phyloP scores from a whole-genome alignment of 2,113 vertebrate species.

The Ursus arctos region DNA sequence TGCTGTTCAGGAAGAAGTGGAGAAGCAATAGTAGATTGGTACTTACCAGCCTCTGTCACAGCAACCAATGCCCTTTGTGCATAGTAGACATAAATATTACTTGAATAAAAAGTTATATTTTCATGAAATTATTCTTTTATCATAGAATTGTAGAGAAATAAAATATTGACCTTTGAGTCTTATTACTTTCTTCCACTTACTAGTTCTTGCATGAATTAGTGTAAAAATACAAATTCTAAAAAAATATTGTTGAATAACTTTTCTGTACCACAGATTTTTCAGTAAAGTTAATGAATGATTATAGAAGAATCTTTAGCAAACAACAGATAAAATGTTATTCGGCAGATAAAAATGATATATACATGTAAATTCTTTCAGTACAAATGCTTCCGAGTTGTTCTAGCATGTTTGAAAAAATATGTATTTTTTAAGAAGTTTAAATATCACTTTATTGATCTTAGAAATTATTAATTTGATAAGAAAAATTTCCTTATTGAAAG shows the following conservation, averaged over 20 bases:
- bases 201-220: not conserved
- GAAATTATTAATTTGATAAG: slow-evolving; percentile 21
- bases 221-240: not conserved
- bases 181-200: not conserved
- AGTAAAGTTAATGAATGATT: slow-evolving; percentile 24
- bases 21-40: not conserved
- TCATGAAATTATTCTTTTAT: not conserved
- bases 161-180: not conserved
- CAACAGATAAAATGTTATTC: not conserved
- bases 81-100: not conserved
- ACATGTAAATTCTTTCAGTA: not conserved
- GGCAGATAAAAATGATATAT: not conserved
- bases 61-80: not conserved
- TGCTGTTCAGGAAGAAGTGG: not conserved
- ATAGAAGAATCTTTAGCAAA: not conserved
- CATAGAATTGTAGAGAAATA: not conserved
- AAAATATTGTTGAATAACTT: not conserved
- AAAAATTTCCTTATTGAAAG: not conserved
- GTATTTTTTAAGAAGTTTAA: not conserved
- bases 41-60: not conserved
- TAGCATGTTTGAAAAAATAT: not conserved
- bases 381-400: slow-evolving; percentile 16
- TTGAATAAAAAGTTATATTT: not conserved
- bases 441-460: not conserved
- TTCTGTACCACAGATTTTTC: not conserved